Evolutionary conservation across 2,797 vertebrate species (phyloP).

Genomic region (Xenentodon cancila): DNA sequence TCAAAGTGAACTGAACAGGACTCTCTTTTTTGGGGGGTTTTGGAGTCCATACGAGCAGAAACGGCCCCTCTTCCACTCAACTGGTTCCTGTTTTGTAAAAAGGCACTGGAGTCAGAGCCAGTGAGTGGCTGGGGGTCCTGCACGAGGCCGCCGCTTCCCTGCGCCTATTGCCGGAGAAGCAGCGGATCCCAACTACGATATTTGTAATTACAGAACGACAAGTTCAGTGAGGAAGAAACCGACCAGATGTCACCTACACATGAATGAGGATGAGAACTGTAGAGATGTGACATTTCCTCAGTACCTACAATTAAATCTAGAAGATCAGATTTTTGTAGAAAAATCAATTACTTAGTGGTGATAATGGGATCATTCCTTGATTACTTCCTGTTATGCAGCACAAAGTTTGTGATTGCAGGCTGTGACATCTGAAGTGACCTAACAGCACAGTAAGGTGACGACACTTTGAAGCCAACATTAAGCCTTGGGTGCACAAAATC

Average conservation of each 20-base stretch:
- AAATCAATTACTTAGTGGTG: slow-evolving; percentile 8
- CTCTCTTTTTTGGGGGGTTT: slow-evolving; percentile 54
- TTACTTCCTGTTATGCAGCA: slow-evolving; percentile 57
- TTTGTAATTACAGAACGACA: slow-evolving; percentile 19
- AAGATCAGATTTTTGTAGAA: slow-evolving; percentile 7
- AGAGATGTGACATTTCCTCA: neutral
- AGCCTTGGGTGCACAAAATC: slow-evolving; percentile 47
- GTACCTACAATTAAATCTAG: slow-evolving; percentile 8
- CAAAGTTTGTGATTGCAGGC: slow-evolving; percentile 45
- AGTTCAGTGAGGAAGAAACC: slow-evolving; percentile 30
- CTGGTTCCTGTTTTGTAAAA: slow-evolving; percentile 73
- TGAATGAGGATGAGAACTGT: slow-evolving; percentile 23
- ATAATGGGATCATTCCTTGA: slow-evolving; percentile 40
- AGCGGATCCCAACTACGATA: slow-evolving; percentile 52
- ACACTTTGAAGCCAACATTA: slow-evolving; percentile 24
- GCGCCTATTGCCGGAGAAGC: slow-evolving; percentile 24
- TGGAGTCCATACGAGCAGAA: slow-evolving; percentile 38
- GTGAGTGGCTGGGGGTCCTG: slow-evolving; percentile 52
- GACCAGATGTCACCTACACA: slow-evolving; percentile 32
- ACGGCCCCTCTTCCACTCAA: slow-evolving; percentile 57
- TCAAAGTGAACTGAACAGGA: slow-evolving; percentile 39
- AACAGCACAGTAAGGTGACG: slow-evolving; percentile 32
- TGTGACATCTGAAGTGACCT: slow-evolving; percentile 22
- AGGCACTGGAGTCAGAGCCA: slow-evolving; percentile 37
- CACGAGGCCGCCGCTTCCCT: slow-evolving; percentile 36